phyloP scores from a whole-genome alignment of 2,888 invertebrate species.

The Melipona bicolor region DNA sequence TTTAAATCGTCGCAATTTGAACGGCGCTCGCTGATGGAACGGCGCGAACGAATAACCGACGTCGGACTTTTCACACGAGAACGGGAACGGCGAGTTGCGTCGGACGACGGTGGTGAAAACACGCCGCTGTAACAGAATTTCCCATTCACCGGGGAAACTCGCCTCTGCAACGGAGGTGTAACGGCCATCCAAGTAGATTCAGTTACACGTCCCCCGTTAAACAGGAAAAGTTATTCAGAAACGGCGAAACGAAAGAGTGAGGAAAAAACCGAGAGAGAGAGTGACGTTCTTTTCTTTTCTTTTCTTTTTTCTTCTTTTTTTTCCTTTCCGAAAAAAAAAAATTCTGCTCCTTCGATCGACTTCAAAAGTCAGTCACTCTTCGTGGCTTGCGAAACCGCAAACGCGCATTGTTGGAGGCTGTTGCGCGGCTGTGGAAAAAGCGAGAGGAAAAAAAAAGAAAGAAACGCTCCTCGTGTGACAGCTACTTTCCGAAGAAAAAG shows the following conservation, averaged over 20 bases:
- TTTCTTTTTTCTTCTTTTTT: too few species aligned
- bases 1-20: constrained; percentile 52
- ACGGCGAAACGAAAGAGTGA: neutral
- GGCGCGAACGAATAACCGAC: constrained; percentile 13
- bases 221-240: constrained; percentile 5
- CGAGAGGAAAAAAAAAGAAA: too few species aligned
- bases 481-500: constrained; percentile 71
- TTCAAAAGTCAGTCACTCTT: constrained; percentile 46
- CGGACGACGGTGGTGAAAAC: neutral
- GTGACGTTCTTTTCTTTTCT: constrained; percentile 41
- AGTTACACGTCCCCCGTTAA: constrained; percentile 38
- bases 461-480: constrained; percentile 62
- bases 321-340: constrained; percentile 48
- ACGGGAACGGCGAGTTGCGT: neutral
- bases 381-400: constrained; percentile 35
- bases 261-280: neutral
- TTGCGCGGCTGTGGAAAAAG: constrained; percentile 34
- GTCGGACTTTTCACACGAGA: neutral
- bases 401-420: constrained; percentile 48
- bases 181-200: constrained; percentile 19
- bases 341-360: constrained; percentile 63
- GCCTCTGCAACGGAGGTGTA: neutral
- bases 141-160: too few species aligned
- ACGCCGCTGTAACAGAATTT: constrained; percentile 6
- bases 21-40: neutral